A percentile compares a stretch with the other conserved stretches of the same genome.
These are phyloP conservation scores for Pentalonia nigronervosa DNA, from an alignment of 1,140 invertebrate species.

Conservation along the genomic window DNA sequence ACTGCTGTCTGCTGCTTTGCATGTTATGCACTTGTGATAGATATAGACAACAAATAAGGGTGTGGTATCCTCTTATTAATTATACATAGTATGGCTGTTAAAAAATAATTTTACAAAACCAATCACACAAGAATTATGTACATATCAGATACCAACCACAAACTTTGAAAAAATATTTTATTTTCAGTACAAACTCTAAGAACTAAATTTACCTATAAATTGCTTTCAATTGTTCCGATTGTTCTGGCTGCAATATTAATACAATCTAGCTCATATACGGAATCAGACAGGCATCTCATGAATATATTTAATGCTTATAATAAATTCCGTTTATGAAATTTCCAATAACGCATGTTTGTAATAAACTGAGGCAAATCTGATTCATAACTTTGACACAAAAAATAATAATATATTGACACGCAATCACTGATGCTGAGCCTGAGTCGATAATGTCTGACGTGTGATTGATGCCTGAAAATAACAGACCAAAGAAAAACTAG, in stretches of 20 bases:
- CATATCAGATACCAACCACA: too few relatives aligned
- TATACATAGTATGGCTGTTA: too few relatives aligned
- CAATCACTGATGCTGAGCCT: background rate
- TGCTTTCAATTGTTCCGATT: background rate
- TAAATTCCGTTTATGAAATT: background rate
- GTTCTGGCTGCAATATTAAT: background rate
- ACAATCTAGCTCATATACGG: background rate
- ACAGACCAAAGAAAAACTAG: background rate
- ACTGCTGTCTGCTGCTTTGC: background rate
- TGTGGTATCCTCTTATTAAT: too few relatives aligned
- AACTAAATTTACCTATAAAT: background rate
- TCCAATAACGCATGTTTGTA: background rate
- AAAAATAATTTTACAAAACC: too few relatives aligned
- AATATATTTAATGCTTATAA: background rate
- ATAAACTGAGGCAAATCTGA: background rate
- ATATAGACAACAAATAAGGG: too few relatives aligned
- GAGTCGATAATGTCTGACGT: background rate
- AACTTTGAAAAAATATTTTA: background rate
- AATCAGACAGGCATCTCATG: background rate
- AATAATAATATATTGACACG: background rate
- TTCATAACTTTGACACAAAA: background rate
- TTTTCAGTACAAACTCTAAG: background rate
- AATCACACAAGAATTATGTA: too few relatives aligned
- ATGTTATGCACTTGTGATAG: too few relatives aligned
- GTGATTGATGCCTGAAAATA: background rate